Base-by-base conservation (phyloP, 2,888 invertebrate species). In the Idaea aversata region DNA sequence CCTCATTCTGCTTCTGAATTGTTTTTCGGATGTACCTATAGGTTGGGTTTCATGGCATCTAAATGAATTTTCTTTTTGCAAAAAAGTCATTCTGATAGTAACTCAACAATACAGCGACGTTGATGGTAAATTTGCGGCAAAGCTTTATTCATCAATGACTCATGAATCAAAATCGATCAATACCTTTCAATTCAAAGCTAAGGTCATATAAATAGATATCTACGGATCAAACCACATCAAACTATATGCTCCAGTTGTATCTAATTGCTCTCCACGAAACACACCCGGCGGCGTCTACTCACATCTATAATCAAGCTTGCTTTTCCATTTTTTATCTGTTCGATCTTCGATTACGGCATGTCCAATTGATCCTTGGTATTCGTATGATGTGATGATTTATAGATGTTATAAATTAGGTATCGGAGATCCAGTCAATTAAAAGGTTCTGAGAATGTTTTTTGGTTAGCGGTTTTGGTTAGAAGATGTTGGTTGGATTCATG, bases 271-370 rank as follows among this genome's bases (percentile, higher is more conserved):
- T 59, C 65, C 65, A 65, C 59, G 63, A 58, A 70, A 61, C 66
- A 34, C 38, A 63, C 65, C 65, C 57, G 70, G 67, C 65, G 61
- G 67, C 62, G 70, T 67, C 70, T 38, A 63, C 36, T 62, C 67
- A 66, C 61, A 66, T 66, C 72, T 74, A 74, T 74, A 74, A 74
- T 74, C 74, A 73, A 67, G 70, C 67, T 72, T 75, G 80, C 72
- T 79, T 78, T 81, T 79, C 75, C 75, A 75, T 79, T 80, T 81
- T 83, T 83, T 79, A 84, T 81, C 80, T 77, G 72, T 65, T 71
- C 76, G 77, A 85, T 84, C 84, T 81, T 76, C 75, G 81, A 85
- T 85, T 83, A 81, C 81, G 76, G 79, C 79, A 77, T 78, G 76
- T 79, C 73, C 73, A 75, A 72, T 70, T 75, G 77, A 81, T 82